Evolutionary conservation across 2,113 vertebrate species (phyloP).

Genomic region (Catharus fuscescens): DNA sequence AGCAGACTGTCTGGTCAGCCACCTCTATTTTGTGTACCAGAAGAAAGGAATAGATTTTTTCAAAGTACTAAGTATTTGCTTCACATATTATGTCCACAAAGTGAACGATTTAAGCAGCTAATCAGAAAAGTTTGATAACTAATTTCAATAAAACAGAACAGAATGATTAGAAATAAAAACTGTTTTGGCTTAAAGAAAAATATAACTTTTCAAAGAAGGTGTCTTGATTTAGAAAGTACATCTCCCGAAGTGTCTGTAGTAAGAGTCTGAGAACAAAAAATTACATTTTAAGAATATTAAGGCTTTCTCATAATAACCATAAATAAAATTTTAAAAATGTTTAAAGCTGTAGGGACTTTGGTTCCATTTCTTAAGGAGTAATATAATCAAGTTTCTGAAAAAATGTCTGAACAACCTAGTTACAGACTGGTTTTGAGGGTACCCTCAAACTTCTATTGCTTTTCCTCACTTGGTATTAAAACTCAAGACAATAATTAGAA

Average conservation of each 20-base stretch:
- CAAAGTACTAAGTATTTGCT: background rate
- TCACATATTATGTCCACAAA: background rate
- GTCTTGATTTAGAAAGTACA: background rate
- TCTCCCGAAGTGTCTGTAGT: background rate
- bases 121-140: background rate
- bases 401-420: background rate
- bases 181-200: background rate
- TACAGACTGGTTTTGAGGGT: background rate
- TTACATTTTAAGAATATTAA: background rate
- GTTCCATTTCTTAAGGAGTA: background rate
- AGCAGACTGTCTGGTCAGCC: background rate
- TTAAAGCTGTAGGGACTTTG: background rate
- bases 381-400: background rate
- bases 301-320: accelerated
- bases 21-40: background rate
- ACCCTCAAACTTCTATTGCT: background rate
- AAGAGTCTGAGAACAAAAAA: background rate
- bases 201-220: background rate
- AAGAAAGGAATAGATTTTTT: background rate
- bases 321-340: background rate
- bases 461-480: background rate
- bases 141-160: background rate
- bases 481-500: background rate
- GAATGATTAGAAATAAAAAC: background rate
- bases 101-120: background rate